phyloP scores from a whole-genome alignment of 2,888 invertebrate species.

The Prenolepis imparis region DNA sequence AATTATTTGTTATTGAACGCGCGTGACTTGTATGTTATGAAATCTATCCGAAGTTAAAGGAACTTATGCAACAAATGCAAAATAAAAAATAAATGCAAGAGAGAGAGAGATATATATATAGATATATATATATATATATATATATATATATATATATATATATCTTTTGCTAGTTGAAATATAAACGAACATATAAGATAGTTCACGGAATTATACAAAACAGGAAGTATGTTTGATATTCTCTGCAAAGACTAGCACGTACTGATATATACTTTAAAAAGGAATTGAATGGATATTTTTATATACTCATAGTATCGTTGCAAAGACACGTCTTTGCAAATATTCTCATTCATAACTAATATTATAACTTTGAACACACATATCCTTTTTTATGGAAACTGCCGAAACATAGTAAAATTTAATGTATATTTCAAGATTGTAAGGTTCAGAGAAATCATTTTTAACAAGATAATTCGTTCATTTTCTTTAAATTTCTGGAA shows the following conservation, averaged over 20 bases:
- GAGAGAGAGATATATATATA: too few relatives aligned
- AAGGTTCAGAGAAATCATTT: too few relatives aligned
- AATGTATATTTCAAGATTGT: not conserved
- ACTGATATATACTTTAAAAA: not conserved
- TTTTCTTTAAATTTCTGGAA: not conserved
- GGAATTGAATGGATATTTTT: conserved; percentile 15
- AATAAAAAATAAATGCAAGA: conserved; percentile 1
- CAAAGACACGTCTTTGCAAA: not conserved
- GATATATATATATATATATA: too few relatives aligned
- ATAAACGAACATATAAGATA: conserved; percentile 23
- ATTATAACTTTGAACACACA: not conserved
- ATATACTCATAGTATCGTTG: not conserved
- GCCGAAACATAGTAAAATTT: not conserved
- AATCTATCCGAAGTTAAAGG: not conserved
- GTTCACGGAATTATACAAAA: conserved; percentile 12
- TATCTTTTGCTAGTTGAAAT: conserved; percentile 25
- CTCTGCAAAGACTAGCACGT: conserved; percentile 12
- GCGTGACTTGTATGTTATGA: not conserved
- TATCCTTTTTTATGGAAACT: not conserved
- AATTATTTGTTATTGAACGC: not conserved
- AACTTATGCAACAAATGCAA: not conserved
- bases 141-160: too few relatives aligned
- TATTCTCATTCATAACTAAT: not conserved
- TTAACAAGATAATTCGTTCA: not conserved
- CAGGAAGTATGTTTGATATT: conserved; percentile 22